Evolutionary conservation across 2,888 invertebrate species (phyloP).

Genomic region (Cetonia aurata): DNA sequence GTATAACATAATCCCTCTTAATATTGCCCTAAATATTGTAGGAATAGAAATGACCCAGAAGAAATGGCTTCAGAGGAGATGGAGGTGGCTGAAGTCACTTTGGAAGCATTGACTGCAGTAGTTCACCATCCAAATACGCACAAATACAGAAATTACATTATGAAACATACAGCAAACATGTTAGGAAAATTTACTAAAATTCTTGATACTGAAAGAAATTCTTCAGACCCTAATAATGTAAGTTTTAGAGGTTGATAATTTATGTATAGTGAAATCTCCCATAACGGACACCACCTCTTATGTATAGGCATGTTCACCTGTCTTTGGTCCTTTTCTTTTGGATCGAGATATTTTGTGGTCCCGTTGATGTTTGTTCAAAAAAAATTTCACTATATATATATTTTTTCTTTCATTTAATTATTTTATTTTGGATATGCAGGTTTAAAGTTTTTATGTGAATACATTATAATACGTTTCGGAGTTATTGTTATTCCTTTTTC

Average conservation of each 20-base stretch:
- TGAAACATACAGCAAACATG: conserved; percentile 72
- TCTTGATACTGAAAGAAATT: conserved; percentile 66
- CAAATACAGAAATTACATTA: conserved; percentile 68
- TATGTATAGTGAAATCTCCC: too few relatives aligned
- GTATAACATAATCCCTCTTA: conserved; percentile 4
- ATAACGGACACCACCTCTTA: too few relatives aligned
- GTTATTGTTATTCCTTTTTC: too few relatives aligned
- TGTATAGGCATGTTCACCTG: too few relatives aligned
- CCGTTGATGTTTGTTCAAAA: too few relatives aligned
- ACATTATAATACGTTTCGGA: too few relatives aligned
- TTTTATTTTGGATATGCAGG: too few relatives aligned
- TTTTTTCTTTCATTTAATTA: too few relatives aligned
- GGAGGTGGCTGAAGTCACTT: conserved; percentile 72
- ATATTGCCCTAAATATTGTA: conserved; percentile 48
- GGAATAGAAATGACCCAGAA: conserved; percentile 66
- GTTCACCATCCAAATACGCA: conserved; percentile 74
- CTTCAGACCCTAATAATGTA: conserved; percentile 63
- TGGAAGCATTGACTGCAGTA: conserved; percentile 73
- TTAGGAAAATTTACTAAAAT: conserved; percentile 71
- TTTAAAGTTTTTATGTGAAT: too few relatives aligned
- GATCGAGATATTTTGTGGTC: too few relatives aligned
- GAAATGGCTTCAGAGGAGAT: conserved; percentile 70
- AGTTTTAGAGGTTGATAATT: conserved; percentile 34
- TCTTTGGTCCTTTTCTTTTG: too few relatives aligned
- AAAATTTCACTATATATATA: too few relatives aligned